phyloP scores from a whole-genome alignment of 2,888 invertebrate species.

The Tachystola acroxantha region DNA sequence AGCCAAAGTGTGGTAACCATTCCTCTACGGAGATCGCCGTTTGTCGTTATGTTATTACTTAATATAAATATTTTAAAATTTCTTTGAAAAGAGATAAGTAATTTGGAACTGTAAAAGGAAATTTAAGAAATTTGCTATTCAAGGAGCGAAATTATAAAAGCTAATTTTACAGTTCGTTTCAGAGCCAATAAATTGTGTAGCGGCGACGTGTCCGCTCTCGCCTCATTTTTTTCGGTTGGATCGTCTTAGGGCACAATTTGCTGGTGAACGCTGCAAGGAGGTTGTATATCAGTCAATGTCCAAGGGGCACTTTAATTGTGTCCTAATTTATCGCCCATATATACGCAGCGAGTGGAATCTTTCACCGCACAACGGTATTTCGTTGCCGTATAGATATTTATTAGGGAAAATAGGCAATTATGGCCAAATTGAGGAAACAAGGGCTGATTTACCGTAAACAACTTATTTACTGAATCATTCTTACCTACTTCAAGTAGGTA shows the following conservation, averaged over 20 bases:
- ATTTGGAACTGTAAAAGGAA: no score
- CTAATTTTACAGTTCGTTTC: slow-evolving; percentile 27
- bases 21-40: no score
- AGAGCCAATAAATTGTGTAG: slow-evolving; percentile 31
- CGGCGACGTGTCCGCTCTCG: slow-evolving; percentile 27
- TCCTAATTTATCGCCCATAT: slow-evolving; percentile 52
- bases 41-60: no score
- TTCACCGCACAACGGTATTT: slow-evolving; percentile 16
- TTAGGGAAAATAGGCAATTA: slow-evolving; percentile 20
- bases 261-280: slow-evolving; percentile 42
- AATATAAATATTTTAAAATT: no score
- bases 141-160: slow-evolving; percentile 20
- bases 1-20: no score
- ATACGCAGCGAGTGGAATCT: slow-evolving; percentile 15
- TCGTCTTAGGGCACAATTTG: slow-evolving; percentile 38
- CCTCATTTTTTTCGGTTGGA: slow-evolving; percentile 50
- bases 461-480: slow-evolving; percentile 3
- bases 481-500: no score
- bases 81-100: no score
- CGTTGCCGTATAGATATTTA: slow-evolving; percentile 21
- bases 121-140: slow-evolving; percentile 5
- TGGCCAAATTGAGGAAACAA: slow-evolving; percentile 9
- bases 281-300: slow-evolving; percentile 73
- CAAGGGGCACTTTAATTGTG: slow-evolving; percentile 62
- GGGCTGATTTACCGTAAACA: slow-evolving; percentile 1